Evolutionary conservation across 2,113 vertebrate genomes (phyloP), one percentile per base, ranked within the genome.

Genomic region (Archilochus colubris): DNA sequence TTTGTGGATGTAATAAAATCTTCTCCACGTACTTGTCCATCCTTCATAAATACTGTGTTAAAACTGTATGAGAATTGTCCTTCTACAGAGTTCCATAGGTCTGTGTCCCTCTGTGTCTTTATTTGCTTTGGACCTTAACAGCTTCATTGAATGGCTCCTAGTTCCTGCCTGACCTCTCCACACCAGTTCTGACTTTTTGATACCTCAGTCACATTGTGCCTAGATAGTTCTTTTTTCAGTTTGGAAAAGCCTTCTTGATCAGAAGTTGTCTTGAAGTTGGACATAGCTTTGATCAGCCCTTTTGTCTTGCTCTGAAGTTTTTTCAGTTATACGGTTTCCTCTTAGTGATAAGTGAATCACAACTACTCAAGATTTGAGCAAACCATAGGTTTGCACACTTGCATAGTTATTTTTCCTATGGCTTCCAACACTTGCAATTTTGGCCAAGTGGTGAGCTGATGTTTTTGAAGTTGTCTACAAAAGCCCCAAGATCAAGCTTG

Each of bases 301-400:
- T 68, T 66, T 68, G 21, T 79, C 50, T 79, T 85, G 4, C 38
- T 55, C 31, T 69, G 16, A 80, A 33, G 13, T 2, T 25, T 64
- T 77, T 59, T 48, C 44, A 63, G 0, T 82, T 31, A 13, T 1
- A 7, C 0, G 0, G 1, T 86, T 95, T 78, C 5, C 9, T 80
- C 28, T 48, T 80, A 53, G 33, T 4, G 6, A 0, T 36, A 53
- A 68, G 23, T 48, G 44, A 50, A 73, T 86, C 28, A 38, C 48
- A 86, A 18, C 53, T 70, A 33, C 5, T 74, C 5, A 27, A 79
- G 53, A n/a, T 46, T 7, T 0, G 20, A 58, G 22, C 30, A 74
- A 31, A 27, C n/a, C 28, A 4, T 86, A 28, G 50, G 38, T 62
- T 69, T 82, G 27, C 17, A 8, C 18, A 33, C 50, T 79, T 33